These are phyloP conservation scores for Falcaria lacertinaria DNA, from an alignment of 2,888 invertebrate genomes.

Conservation along the genomic window DNA sequence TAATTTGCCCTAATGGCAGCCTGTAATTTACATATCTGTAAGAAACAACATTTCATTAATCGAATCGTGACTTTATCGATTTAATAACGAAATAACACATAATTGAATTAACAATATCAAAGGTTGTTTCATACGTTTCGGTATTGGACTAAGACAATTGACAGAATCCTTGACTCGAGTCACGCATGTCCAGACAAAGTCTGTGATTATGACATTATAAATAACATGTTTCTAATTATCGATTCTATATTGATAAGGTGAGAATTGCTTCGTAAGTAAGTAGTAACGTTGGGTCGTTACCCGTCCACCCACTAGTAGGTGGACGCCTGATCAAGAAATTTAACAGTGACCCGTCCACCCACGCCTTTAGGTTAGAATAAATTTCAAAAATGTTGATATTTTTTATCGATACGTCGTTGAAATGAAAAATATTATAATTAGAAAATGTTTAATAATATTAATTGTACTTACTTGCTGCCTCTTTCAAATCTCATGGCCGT, in stretches of 20 bases:
- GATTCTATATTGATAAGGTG: background rate
- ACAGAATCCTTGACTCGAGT: constrained; percentile 52
- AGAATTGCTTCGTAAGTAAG: too few species aligned
- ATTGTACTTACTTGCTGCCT: too few species aligned
- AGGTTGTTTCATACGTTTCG: constrained; percentile 29
- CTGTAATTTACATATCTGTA: constrained; percentile 51
- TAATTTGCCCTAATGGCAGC: constrained; percentile 18
- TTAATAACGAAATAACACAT: constrained; percentile 58
- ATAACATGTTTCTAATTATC: background rate
- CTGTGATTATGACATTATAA: background rate
- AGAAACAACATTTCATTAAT: constrained; percentile 37
- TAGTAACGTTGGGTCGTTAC: too few species aligned
- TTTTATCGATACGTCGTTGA: too few species aligned
- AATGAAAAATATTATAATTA: too few species aligned
- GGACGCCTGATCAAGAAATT: too few species aligned
- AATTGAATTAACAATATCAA: constrained; percentile 61
- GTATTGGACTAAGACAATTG: constrained; percentile 39
- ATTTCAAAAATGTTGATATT: too few species aligned
- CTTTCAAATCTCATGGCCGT: too few species aligned
- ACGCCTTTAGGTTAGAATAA: too few species aligned
- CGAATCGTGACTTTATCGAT: constrained; percentile 56
- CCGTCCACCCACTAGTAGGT: too few species aligned
- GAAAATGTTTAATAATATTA: too few species aligned
- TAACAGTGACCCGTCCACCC: too few species aligned
- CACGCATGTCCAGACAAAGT: constrained; percentile 25